Conservation (phyloP, 1,140 invertebrate genomes). For the Neocloeon triangulifer region DNA sequence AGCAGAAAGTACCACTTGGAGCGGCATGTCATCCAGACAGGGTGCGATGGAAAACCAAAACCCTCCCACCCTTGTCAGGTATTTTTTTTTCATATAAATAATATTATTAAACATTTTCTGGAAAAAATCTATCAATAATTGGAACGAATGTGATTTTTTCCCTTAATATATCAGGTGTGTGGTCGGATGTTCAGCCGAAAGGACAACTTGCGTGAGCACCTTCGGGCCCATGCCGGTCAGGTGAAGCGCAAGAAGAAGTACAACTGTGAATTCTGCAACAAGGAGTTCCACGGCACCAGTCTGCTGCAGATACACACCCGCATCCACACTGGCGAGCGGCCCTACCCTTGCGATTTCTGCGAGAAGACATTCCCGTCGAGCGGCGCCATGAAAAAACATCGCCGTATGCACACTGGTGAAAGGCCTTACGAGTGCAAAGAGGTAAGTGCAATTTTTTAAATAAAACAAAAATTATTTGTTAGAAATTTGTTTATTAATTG, state of each 20-base stretch:
- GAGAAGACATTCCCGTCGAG: constrained; percentile 39
- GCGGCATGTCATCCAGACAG: constrained; percentile 46
- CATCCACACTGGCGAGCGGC: constrained; percentile 42
- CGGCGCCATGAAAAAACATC: constrained; percentile 53
- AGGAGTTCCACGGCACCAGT: constrained; percentile 41
- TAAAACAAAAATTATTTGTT: not conserved
- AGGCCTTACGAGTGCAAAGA: constrained; percentile 43
- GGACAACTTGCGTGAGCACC: constrained; percentile 51
- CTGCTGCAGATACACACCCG: constrained; percentile 41
- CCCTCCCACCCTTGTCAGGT: constrained; percentile 34
- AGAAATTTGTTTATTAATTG: no score
- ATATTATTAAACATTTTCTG: no score
- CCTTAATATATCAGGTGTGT: constrained; percentile 32
- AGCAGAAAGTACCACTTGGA: constrained; percentile 52
- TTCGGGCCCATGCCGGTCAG: constrained; percentile 43
- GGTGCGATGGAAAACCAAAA: constrained; percentile 36
- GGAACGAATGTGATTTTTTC: no score
- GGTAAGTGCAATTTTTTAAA: constrained; percentile 15
- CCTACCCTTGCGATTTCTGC: constrained; percentile 39
- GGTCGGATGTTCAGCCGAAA: constrained; percentile 45
- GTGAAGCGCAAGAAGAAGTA: constrained; percentile 36
- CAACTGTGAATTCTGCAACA: constrained; percentile 37
- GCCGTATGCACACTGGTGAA: constrained; percentile 58
- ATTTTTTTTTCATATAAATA: no score
- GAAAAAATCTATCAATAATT: no score